Evolutionary conservation across 2,888 invertebrate genomes (phyloP).

Genomic region (Cristatella mucedo): DNA sequence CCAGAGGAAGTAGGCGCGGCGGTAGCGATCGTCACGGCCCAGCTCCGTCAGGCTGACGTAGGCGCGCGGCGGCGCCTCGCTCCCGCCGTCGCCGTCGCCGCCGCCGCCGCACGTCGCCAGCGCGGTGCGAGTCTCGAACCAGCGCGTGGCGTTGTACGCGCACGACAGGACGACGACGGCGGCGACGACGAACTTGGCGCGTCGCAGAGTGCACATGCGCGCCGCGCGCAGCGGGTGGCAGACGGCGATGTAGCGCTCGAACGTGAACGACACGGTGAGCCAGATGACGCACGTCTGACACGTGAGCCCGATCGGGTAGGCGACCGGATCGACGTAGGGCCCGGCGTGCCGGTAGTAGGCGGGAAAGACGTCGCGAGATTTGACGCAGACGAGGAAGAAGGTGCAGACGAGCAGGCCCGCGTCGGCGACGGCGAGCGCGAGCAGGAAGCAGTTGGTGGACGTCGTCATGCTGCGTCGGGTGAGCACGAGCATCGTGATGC

Average conservation of each 20-base stretch:
- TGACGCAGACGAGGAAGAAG: conserved; percentile 24
- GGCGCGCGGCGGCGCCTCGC: background rate
- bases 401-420: conserved; percentile 28
- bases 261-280: conserved; percentile 50
- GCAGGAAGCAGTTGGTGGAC: conserved; percentile 48
- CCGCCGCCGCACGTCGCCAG: no score
- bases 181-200: conserved; percentile 67
- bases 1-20: conserved; percentile 72
- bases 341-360: conserved; percentile 17
- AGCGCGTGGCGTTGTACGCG: conserved; percentile 64
- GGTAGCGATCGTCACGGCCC: conserved; percentile 56
- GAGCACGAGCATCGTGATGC: no score
- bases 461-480: no score
- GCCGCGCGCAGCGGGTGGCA: conserved; percentile 62
- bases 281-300: conserved; percentile 87
- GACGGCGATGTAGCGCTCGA: conserved; percentile 77
- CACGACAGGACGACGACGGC: conserved; percentile 62
- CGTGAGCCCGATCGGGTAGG: conserved; percentile 58
- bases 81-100: no score
- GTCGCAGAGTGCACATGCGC: conserved; percentile 72
- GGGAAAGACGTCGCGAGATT: conserved; percentile 16
- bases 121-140: conserved; percentile 39
- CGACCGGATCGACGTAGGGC: conserved; percentile 29
- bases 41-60: conserved; percentile 46
- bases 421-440: conserved; percentile 34